Evolutionary conservation across 2,113 vertebrate species (phyloP).

Genomic region (Columbina picui): DNA sequence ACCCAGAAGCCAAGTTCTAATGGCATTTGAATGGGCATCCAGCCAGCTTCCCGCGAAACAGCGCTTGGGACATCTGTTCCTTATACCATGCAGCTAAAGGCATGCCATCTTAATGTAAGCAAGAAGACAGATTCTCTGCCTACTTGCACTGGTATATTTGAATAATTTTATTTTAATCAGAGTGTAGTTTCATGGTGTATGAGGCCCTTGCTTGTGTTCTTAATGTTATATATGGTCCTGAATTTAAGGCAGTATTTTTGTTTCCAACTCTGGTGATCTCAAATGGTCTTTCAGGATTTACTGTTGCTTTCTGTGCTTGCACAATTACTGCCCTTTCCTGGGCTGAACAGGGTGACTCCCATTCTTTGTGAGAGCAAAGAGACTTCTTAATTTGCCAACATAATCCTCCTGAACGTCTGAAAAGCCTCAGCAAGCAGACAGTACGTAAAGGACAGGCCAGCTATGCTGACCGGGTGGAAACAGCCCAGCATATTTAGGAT

Average conservation of each 20-base stretch:
- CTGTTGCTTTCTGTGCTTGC: not conserved
- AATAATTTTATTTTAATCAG: not conserved
- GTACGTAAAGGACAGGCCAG: not conserved
- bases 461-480: not conserved
- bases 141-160: not conserved
- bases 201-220: not conserved
- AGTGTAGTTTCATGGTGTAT: accelerated
- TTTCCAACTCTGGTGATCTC: not conserved
- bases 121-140: not conserved
- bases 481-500: not conserved
- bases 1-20: constrained; percentile 40
- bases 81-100: not conserved
- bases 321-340: not conserved
- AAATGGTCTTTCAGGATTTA: not conserved
- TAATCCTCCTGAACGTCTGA: not conserved
- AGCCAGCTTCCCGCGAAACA: constrained; percentile 19
- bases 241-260: not conserved
- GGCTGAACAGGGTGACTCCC: not conserved
- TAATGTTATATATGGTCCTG: not conserved
- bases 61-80: constrained; percentile 53
- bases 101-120: not conserved
- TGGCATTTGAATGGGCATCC: constrained; percentile 23
- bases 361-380: not conserved
- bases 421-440: not conserved
- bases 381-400: not conserved